These are phyloP conservation scores for Balaenoptera acutorostrata DNA, from an alignment of 2,113 vertebrate genomes.

Conservation along the genomic window DNA sequence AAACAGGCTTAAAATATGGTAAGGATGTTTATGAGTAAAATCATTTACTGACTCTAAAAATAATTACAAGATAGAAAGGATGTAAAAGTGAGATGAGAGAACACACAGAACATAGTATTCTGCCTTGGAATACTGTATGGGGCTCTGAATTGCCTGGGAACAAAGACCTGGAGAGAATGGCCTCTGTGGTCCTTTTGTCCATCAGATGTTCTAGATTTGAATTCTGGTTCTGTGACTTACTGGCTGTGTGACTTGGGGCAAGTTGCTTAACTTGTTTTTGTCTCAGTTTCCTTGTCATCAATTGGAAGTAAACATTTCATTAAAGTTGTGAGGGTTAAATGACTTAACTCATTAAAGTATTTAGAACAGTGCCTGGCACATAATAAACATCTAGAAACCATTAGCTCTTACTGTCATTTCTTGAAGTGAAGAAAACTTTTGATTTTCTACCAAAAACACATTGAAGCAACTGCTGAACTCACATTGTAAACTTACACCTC, in stretches of 20 bases:
- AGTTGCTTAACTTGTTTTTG: not conserved
- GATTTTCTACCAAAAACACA: not conserved
- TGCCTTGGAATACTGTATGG: not conserved
- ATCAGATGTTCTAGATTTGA: not conserved
- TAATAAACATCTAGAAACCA: too few relatives aligned
- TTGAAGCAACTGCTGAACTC: not conserved
- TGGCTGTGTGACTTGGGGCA: not conserved
- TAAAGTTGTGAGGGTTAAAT: not conserved
- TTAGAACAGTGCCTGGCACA: not conserved
- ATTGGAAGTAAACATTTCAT: not conserved
- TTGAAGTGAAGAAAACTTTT: not conserved
- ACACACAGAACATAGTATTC: rapidly evolving
- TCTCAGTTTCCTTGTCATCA: not conserved
- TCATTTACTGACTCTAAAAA: not conserved
- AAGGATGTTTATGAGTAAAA: not conserved
- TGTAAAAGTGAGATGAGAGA: not conserved
- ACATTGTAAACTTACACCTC: rapidly evolving
- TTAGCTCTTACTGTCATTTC: not conserved
- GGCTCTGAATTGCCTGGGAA: rapidly evolving
- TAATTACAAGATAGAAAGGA: not conserved
- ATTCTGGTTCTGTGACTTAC: not conserved
- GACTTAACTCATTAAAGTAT: not conserved
- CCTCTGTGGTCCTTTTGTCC: rapidly evolving
- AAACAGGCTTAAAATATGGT: not conserved
- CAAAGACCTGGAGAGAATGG: not conserved